Evolutionary conservation across 2,797 vertebrate genomes (phyloP), one percentile per base, ranked within the genome.

Genomic region (Cetoscarus ocellatus): DNA sequence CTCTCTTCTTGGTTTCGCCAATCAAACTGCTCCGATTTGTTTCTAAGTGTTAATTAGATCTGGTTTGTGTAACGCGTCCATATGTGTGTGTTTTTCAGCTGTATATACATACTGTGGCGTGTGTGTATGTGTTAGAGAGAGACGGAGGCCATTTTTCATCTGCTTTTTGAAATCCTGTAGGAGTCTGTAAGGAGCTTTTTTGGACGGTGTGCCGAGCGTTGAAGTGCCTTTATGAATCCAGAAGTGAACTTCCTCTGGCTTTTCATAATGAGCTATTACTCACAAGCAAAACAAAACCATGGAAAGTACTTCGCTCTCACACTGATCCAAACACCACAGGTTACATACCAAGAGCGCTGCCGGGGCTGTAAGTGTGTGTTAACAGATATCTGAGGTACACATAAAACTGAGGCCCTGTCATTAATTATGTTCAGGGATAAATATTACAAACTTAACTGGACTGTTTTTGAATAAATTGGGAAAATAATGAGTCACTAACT

Each of bases 221-320:
- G 50, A 84, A 81, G 83, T 81, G 76, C 84, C 88, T 92, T 92
- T 88, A 88, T 91, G 75, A 91, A 90, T 91, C 63, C 76, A 86
- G 79, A 77, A 83, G 89, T 88, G 88, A 93, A 92, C 91, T 92
- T 94, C 91, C 90, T 90, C 69, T 87, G 86, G 76, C 86, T 89
- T 85, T 80, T 84, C 68, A 75, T 91, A 93, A 92, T 91, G 86
- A 90, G 83, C 82, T 81, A 86, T 94, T 93, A 94, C 90, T 94
- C 92, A 91, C 91, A 75, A 90, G 68, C 75, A 88, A 92, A 93
- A 92, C 85, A 94, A 87, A 91, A 85, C 87, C 83, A 88, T 90
- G 92, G 91, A 94, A 93, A 94, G 86, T 86, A 70, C 79, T 91
- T 77, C 67, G 58, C 84, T 79, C 67, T 66, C 69, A 79, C 61